A percentile compares a stretch with the other conserved stretches of the same genome.
phyloP scores from a whole-genome alignment of 2,888 invertebrate species.

The Leptopilina drosophilae region DNA sequence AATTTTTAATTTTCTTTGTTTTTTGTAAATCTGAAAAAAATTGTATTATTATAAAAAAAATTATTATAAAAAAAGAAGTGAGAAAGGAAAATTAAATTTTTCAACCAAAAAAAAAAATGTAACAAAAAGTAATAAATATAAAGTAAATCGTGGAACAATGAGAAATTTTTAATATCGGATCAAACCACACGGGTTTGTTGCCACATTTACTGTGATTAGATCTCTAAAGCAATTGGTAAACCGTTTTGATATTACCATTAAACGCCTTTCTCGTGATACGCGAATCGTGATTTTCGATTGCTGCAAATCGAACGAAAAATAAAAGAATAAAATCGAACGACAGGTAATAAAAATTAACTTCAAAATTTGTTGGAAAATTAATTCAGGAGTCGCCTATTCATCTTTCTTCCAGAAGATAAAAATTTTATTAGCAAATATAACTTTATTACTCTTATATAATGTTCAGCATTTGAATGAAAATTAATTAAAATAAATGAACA shows the following conservation, averaged over 20 bases:
- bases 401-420: no score
- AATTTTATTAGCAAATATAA: no score
- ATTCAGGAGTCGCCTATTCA: no score
- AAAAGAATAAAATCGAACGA: not conserved
- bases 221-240: conserved; percentile 55
- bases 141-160: conserved; percentile 14
- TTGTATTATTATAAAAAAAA: no score
- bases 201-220: conserved; percentile 50
- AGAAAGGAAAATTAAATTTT: not conserved
- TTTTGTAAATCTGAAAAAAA: no score
- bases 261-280: conserved; percentile 36
- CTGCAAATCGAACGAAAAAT: no score
- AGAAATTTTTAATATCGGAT: conserved; percentile 17
- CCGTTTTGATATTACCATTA: conserved; percentile 46
- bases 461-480: no score
- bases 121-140: not conserved
- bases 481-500: no score
- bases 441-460: no score
- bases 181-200: conserved; percentile 47
- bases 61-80: no score
- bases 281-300: conserved; percentile 36
- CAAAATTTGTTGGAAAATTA: not conserved
- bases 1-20: no score
- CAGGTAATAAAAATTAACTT: not conserved
- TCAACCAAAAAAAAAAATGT: not conserved